phyloP scores from a whole-genome alignment of 2,888 invertebrate genomes.

The Gandaritis pyraliata region DNA sequence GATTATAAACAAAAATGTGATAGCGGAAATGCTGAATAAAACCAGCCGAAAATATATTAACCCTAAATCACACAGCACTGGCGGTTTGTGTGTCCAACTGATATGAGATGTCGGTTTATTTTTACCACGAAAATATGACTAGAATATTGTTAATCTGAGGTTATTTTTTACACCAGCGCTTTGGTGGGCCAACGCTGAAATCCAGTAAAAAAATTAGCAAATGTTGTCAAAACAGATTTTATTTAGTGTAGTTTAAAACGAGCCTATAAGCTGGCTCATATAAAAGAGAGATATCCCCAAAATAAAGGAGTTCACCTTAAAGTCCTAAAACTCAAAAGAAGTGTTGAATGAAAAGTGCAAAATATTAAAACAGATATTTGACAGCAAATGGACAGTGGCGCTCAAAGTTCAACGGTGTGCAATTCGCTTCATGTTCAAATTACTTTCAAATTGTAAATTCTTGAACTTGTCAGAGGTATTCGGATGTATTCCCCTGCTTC shows the following conservation, averaged over 20 bases:
- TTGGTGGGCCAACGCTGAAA: background rate
- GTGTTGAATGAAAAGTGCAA: constrained; percentile 8
- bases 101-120: constrained; percentile 11
- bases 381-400: constrained; percentile 5
- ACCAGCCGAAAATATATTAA: constrained; percentile 17
- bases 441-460: constrained; percentile 5
- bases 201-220: no score
- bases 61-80: constrained; percentile 15
- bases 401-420: constrained; percentile 9
- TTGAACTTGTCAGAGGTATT: background rate
- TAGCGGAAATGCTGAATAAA: constrained; percentile 9
- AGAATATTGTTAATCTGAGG: background rate
- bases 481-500: background rate
- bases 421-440: constrained; percentile 8
- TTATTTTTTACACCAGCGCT: background rate
- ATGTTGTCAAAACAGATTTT: no score
- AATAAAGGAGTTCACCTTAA: no score
- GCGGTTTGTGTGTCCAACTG: constrained; percentile 14
- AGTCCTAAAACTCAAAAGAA: background rate
- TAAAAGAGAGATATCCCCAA: no score
- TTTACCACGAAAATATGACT: constrained; percentile 8
- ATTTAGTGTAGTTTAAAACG: no score
- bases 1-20: constrained; percentile 15
- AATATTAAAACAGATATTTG: constrained; percentile 18
- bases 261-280: no score